Base-by-base conservation (phyloP, 2,113 vertebrate species). In the Ursus arctos region DNA sequence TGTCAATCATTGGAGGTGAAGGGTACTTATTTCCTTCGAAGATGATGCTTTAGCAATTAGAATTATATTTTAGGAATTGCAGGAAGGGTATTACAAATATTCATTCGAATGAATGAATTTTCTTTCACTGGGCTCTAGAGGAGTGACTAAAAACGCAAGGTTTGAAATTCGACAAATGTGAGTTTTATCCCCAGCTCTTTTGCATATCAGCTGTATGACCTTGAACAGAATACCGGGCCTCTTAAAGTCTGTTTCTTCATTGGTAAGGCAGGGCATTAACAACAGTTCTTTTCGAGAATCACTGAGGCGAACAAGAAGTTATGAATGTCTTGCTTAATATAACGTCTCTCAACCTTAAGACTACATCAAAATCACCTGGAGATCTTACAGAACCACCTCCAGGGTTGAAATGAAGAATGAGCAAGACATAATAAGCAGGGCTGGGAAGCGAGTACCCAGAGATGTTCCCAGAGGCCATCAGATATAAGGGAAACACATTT, bases 121-220 rank as follows among this genome's bases (percentile, higher is more conserved):
- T 94, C 69, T 83, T 82, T 95, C 69, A 69, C 26, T 2, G 28
- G 22, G 51, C 19, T 95, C 18, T 71, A 19, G 53, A 84, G 31
- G n/a, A 67, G 6, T 61, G 3, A 36, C 24, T 77, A 82, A 67
- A 82, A 77, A 31, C 49, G 65, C 26, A 40, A 19, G 28, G 26
- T 93, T 84, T 95, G 51, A n/a, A 47, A 12, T 82, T 59, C 82
- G 51, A 93, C n/a, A 96, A 95, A 86, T 59, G 10, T 88, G 26
- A 47, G 4, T 83, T 74, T 79, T 91, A 61, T 43, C 67, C 18
- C 31, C 53, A 94, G 49, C 16, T 69, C 61, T 36, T 86, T 61
- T 33, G 67, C 31, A 65, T 49, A 47, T 11, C 69, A 93, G 8
- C 19, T 91, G 2, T 22, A 22, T 53, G n/a, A 93, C 67, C 15